A percentile compares a stretch with the other conserved stretches of the same genome.
These are phyloP conservation scores for Labia minor DNA, from an alignment of 2,888 invertebrate species.

Conservation along the genomic window DNA sequence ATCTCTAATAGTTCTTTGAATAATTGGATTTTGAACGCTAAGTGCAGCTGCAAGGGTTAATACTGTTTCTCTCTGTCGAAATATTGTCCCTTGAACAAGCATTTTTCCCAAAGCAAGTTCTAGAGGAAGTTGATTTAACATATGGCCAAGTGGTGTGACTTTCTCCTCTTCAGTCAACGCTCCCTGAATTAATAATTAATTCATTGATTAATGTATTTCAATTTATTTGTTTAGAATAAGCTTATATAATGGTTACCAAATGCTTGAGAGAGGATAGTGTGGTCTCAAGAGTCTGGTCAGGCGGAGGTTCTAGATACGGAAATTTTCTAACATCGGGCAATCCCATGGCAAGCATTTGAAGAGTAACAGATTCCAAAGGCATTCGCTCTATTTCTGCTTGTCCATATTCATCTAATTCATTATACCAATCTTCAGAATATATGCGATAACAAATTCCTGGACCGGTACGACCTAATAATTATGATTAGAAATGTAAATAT, in stretches of 20 bases:
- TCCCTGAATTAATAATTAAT: conserved; percentile 43
- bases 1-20: conserved; percentile 77
- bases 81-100: conserved; percentile 80
- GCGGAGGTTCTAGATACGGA: conserved; percentile 92
- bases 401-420: conserved; percentile 68
- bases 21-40: conserved; percentile 87
- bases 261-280: conserved; percentile 77
- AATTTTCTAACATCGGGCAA: conserved; percentile 81
- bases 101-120: conserved; percentile 94
- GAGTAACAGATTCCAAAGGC: conserved; percentile 78
- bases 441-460: conserved; percentile 91
- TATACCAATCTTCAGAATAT: conserved; percentile 73
- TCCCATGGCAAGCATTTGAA: conserved; percentile 91
- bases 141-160: conserved; percentile 74
- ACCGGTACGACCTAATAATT: conserved; percentile 40
- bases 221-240: neutral
- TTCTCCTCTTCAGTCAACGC: conserved; percentile 70
- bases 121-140: conserved; percentile 81
- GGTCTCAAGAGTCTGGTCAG: conserved; percentile 70
- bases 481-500: no score
- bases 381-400: conserved; percentile 90
- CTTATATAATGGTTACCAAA: conserved; percentile 59
- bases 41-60: conserved; percentile 82
- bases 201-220: neutral
- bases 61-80: conserved; percentile 77